A percentile compares a stretch with the other conserved stretches of the same genome.
Evolutionary conservation across 1,140 invertebrate genomes (phyloP).

Genomic region (Apocrypta bakeri): DNA sequence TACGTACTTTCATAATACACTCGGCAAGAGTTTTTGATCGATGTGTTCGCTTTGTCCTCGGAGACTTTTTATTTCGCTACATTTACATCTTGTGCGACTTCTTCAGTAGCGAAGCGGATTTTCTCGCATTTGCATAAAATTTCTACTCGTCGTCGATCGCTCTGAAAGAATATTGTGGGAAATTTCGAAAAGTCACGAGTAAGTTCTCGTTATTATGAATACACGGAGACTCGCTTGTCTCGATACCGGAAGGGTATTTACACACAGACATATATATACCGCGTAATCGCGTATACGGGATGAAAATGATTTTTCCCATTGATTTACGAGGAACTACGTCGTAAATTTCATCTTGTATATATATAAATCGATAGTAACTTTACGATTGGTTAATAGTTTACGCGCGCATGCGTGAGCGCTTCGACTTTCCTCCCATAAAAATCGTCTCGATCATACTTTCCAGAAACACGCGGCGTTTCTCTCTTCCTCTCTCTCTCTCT

Average conservation of each 20-base stretch:
- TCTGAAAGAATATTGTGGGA: no score
- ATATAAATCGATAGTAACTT: not conserved
- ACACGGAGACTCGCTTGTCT: no score
- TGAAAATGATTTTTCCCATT: not conserved
- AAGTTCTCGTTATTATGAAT: no score
- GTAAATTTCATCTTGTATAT: not conserved
- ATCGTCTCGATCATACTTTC: not conserved
- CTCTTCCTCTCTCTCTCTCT: no score
- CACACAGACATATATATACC: no score
- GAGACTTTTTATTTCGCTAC: not conserved
- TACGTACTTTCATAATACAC: no score
- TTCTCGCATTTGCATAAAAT: slow-evolving; percentile 30
- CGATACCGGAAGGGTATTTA: no score
- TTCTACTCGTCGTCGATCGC: slow-evolving; percentile 13
- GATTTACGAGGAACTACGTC: not conserved
- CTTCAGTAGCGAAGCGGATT: no score
- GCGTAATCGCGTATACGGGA: no score
- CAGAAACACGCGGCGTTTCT: not conserved
- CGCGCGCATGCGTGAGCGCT: not conserved
- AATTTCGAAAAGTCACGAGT: no score
- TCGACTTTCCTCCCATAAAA: not conserved
- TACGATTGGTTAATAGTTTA: not conserved
- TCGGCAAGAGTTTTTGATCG: not conserved
- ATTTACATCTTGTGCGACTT: no score
- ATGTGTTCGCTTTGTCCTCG: not conserved